A percentile compares a stretch with the other conserved stretches of the same genome.
Conservation (phyloP, 2,888 invertebrate species). For the Elgonia sp. region DNA sequence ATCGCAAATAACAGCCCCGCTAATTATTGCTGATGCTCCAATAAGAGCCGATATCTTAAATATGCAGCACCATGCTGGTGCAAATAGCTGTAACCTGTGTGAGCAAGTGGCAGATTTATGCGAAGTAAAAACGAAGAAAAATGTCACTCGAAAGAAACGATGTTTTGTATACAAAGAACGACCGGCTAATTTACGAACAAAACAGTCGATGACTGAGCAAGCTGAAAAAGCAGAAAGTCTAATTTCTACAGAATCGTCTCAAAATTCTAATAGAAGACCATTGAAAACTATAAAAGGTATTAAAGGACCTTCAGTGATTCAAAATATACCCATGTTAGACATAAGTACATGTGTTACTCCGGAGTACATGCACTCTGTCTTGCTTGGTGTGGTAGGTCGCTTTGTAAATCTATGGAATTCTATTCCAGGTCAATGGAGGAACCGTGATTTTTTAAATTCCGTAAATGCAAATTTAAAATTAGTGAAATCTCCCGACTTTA, state of each 20-base stretch:
- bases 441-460: neutral
- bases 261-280: neutral
- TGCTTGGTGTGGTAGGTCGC: constrained; percentile 29
- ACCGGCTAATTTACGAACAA: neutral
- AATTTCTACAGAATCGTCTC: neutral
- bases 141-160: too few relatives aligned
- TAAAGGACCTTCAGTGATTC: constrained; percentile 4
- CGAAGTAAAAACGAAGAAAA: neutral
- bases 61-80: neutral
- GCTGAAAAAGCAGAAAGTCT: neutral
- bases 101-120: neutral
- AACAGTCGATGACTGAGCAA: neutral
- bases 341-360: constrained; percentile 30
- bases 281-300: constrained; percentile 24
- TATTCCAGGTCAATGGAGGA: neutral
- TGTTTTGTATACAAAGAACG: neutral
- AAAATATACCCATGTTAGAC: constrained; percentile 20
- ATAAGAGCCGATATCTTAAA: too few relatives aligned
- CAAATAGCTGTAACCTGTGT: neutral
- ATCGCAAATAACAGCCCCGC: too few relatives aligned
- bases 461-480: constrained; percentile 42
- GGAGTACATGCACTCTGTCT: constrained; percentile 53
- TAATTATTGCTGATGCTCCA: too few relatives aligned
- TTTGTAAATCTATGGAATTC: constrained; percentile 9
- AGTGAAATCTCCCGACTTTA: constrained; percentile 72